phyloP scores from a whole-genome alignment of 2,888 invertebrate genomes.

The Papilio demoleus region DNA sequence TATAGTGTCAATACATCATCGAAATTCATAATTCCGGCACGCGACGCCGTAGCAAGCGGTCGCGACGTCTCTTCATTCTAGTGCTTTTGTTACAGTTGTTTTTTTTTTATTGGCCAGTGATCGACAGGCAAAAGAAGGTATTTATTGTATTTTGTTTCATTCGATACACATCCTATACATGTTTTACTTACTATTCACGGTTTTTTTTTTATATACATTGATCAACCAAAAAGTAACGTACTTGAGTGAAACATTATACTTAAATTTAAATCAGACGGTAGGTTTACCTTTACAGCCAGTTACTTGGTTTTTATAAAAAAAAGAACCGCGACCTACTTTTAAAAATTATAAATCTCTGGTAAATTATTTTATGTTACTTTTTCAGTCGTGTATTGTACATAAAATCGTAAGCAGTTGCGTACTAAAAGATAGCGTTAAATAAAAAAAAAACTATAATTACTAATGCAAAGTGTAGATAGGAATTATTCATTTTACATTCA shows the following conservation, averaged over 20 bases:
- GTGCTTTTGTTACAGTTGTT: neutral
- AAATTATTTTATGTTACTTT: neutral
- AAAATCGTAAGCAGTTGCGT: neutral
- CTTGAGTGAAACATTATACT: neutral
- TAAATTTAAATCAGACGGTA: neutral
- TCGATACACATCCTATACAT: neutral
- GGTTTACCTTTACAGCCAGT: neutral
- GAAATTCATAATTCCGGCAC: conserved; percentile 46
- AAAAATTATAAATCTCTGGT: neutral
- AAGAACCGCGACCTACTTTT: neutral
- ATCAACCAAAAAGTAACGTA: neutral
- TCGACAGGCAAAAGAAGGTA: conserved; percentile 2
- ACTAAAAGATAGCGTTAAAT: neutral
- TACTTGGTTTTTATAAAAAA: neutral
- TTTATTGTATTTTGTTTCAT: neutral
- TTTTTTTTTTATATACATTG: neutral
- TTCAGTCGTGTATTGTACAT: neutral
- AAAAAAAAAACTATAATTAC: neutral
- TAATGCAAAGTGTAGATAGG: neutral
- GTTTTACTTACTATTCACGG: neutral
- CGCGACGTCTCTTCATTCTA: conserved; percentile 37
- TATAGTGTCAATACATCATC: conserved; percentile 44
- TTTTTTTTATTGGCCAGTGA: conserved; percentile 7
- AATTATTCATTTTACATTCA: no score
- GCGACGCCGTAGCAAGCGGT: conserved; percentile 45